Conservation (phyloP, 2,797 vertebrate genomes). For the Huso huso region DNA sequence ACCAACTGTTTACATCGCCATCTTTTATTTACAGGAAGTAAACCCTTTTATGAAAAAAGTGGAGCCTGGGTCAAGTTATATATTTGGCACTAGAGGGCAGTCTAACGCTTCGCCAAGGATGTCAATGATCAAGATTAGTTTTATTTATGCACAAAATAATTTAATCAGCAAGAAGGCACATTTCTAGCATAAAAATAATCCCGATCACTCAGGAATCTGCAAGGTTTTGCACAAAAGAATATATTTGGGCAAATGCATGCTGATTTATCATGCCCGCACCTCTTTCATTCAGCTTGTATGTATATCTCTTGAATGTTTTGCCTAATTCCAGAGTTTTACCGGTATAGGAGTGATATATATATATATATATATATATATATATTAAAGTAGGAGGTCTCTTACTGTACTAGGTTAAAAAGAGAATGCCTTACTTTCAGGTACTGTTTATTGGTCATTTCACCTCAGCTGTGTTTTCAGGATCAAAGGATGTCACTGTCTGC, state of each 20-base stretch:
- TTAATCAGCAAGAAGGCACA: background rate
- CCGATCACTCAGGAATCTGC: background rate
- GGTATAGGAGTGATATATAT: background rate
- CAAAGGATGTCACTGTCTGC: too few relatives aligned
- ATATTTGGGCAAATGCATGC: background rate
- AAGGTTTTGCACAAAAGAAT: background rate
- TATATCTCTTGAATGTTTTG: background rate
- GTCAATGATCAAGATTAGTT: background rate
- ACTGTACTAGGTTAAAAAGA: too few relatives aligned
- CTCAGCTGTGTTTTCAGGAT: too few relatives aligned
- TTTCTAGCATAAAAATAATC: background rate
- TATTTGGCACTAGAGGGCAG: background rate
- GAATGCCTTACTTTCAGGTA: too few relatives aligned
- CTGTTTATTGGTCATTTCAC: too few relatives aligned
- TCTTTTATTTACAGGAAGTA: conserved; percentile 3
- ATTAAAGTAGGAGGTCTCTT: too few relatives aligned
- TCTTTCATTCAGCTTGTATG: background rate
- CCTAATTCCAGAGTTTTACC: background rate
- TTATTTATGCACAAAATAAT: background rate
- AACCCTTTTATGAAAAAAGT: background rate
- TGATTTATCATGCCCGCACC: background rate
- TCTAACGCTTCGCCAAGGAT: background rate
- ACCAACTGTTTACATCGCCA: background rate
- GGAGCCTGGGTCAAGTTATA: background rate
- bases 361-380: too few relatives aligned